Evolutionary conservation across 2,888 invertebrate species (phyloP), one percentile per base, ranked within the genome.

Genomic region (Sthenelais limicola): DNA sequence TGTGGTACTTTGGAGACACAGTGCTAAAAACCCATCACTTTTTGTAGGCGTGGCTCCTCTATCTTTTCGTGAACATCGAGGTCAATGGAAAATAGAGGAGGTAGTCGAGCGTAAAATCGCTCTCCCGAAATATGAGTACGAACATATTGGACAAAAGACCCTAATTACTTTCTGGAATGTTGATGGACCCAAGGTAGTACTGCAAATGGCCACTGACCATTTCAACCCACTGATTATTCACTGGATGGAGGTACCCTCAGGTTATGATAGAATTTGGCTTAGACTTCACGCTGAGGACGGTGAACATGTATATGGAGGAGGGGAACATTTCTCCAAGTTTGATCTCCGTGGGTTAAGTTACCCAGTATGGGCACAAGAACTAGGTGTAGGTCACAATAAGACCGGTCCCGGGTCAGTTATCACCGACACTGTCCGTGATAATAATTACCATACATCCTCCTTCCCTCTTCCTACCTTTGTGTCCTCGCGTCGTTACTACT

Each of bases 281-380:
- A 74, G 83, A 43, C 38, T 84, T 2, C 69, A 71, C 5, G 83
- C 83, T 3, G 68, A 72, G 15, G 43, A 73, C 0, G 72, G 75
- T 12, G 85, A 85, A 72, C 75, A 75, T 38, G 78, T 85, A 0
- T 85, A 80, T 69, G 85, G 85, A 0, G 82, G 81, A 0, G 85
- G 85, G 24, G 85, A 84, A 71, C 85, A 85, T 69, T 84, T 79
- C 68, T 80, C 83, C 21, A 80, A 82, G 71, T 78, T 85, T 33
- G 80, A 84, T 71, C 78, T 85, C 2, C 72, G 82, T 0, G 83
- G 83, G 9, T 75, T 75, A 5, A 74, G 73, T 1, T 85, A 80
- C 58, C 84, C 84, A 0, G 81, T 85, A 24, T 85, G 85, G 85
- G 81, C 82, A 2, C 71, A 84, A 66, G 84, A 84, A 71, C 85